Evolutionary conservation across 1,140 invertebrate genomes (phyloP), one percentile per base, ranked within the genome.

Genomic region (Anadara kagoshimensis): DNA sequence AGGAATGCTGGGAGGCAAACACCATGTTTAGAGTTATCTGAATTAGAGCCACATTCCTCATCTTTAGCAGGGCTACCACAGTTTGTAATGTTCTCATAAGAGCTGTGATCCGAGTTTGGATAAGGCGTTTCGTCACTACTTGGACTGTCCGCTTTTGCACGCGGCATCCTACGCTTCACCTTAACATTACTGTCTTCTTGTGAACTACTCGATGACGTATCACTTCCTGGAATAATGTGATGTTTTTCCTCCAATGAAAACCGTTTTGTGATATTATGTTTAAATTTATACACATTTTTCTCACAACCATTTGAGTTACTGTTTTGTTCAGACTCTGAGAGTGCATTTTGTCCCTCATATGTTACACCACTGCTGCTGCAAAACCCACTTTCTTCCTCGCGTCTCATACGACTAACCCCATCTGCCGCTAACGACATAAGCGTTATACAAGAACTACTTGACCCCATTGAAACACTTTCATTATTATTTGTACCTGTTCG

Each of bases 211-310:
- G 76, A 79, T 43, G 76, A 78, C 26, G 78, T 78, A 68, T 81
- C 79, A 57, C 80, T 78, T 14, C 71, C 45, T 54, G 80, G 58
- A 83, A 83, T 41, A 82, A 78, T 90, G 24, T 63, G 51, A 26
- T 68, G 71, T 45, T 78, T 77, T 41, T 79, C 77, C 59, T 89
- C 90, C 41, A 89, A 84, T 18, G 86, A 87, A 83, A 98, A 98
- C 57, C 96, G 91, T 84, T 96, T 93, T 78, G 97, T 96, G 72
- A 98, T 98, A 77, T 94, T 95, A 79, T 95, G 97, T 90, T 98
- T 98, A 89, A 97, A 97, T 90, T 98, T 97, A 90, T 97, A 97
- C 58, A 91, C 92, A 78, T 81, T 81, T 44, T 79, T 70, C 24
- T 78, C 76, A 75, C 16, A n/a, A 24, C 59, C 63, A 29, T 49